phyloP scores from a whole-genome alignment of 2,113 vertebrate species.

The Gnathonemus echidnorhynchus region DNA sequence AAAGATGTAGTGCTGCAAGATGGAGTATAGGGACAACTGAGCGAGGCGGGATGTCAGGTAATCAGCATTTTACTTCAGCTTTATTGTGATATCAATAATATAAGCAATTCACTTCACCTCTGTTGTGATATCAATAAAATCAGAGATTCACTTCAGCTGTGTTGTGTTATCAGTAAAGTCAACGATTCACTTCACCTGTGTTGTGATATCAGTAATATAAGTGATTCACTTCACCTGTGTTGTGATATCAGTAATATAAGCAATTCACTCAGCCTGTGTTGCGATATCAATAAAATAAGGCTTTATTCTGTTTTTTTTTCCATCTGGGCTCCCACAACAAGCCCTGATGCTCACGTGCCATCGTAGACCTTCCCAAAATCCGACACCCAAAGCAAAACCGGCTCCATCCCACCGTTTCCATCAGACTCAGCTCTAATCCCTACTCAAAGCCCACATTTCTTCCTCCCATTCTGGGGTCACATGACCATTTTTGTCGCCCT shows the following conservation, averaged over 20 bases:
- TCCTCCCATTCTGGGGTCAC: neutral
- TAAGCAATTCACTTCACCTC: neutral
- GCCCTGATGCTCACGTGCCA: neutral
- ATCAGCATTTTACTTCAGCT: neutral
- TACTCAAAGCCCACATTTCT: neutral
- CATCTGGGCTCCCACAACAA: neutral
- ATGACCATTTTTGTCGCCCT: neutral
- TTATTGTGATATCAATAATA: neutral
- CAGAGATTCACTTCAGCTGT: neutral
- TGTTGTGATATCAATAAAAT: neutral
- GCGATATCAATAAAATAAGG: neutral
- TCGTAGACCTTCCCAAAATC: neutral
- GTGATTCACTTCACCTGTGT: no score
- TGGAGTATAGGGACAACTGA: neutral
- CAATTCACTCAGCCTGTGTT: neutral
- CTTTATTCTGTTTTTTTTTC: neutral
- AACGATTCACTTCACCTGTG: neutral
- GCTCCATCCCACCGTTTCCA: neutral
- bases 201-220: neutral
- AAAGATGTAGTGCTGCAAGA: neutral
- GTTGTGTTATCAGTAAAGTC: neutral
- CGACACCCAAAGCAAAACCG: neutral
- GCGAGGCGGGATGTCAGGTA: neutral
- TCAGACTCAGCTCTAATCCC: neutral
- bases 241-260: neutral